Conservation (phyloP, 2,113 vertebrate species). For the Cynopterus brachyotis region DNA sequence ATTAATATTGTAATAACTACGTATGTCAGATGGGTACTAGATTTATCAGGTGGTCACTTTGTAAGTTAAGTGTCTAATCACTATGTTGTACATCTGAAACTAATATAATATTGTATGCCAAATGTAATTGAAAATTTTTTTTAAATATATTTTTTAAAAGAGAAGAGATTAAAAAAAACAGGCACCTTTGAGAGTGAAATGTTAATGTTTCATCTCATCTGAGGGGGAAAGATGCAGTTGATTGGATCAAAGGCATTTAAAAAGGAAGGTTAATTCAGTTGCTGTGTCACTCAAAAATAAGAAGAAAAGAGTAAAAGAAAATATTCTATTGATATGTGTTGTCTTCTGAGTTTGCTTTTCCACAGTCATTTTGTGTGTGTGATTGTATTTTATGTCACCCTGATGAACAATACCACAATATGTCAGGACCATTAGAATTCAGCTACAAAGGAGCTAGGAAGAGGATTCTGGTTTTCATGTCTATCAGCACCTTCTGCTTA, state of each 20-base stretch:
- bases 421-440: constrained; percentile 59
- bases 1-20: too few relatives aligned
- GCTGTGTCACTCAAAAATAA: constrained; percentile 48
- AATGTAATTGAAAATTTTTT: too few relatives aligned
- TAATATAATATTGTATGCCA: too few relatives aligned
- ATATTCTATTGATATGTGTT: constrained; percentile 32
- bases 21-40: too few relatives aligned
- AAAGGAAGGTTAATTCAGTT: constrained; percentile 30
- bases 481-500: constrained; percentile 53
- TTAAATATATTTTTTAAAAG: too few relatives aligned
- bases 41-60: too few relatives aligned
- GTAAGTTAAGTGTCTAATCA: too few relatives aligned
- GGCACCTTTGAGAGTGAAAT: constrained; percentile 33
- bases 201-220: constrained; percentile 57
- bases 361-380: constrained; percentile 20
- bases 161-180: too few relatives aligned
- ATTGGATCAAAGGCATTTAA: constrained; percentile 63
- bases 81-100: too few relatives aligned
- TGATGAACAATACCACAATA: constrained; percentile 55
- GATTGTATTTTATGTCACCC: constrained; percentile 66
- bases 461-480: constrained; percentile 66
- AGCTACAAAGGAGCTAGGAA: constrained; percentile 57
- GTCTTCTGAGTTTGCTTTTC: constrained; percentile 58
- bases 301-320: constrained; percentile 50
- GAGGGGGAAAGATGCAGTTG: background rate